Base-by-base conservation (phyloP, 2,113 vertebrate genomes). In the Pedetes capensis region DNA sequence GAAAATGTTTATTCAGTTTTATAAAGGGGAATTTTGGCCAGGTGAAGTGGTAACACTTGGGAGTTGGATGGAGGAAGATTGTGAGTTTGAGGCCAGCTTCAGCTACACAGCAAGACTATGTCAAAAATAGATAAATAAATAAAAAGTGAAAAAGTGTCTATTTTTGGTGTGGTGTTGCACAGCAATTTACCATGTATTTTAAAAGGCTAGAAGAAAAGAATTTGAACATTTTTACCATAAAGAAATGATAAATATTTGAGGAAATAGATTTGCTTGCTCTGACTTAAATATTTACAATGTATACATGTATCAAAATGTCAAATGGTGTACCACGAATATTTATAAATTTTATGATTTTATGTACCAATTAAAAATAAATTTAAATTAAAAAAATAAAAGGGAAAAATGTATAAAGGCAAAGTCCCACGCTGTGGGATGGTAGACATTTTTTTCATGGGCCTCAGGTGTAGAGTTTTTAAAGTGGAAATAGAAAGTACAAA, bases 1-100 rank as follows among this genome's bases (percentile, higher is more conserved):
- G 1, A 55, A 93, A 92, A 92, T 29, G 7, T 64, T 63, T 39
- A 47, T 59, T 88, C 87, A 22, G 61, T 93, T 84, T 92, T 91
- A 61, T 76, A 18, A 37, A 69, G 22, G 37, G 18, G 34, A 69
- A 17, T 39, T 71, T 71, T 39, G n/a, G 20, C 34, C 64, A n/a
- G n/a, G n/a, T n/a, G n/a, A n/a, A n/a, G n/a, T n/a, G n/a, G n/a
- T n/a, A n/a, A n/a, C n/a, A n/a, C n/a, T n/a, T n/a, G n/a, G n/a
- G n/a, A n/a, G n/a, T n/a, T n/a, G n/a, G n/a, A n/a, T n/a, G n/a
- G 34, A 68, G 64, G 13, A 37, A n/a, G n/a, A 68, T 37, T 37
- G 12, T 37, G 34, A 68, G 17, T 68, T 66, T 68, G 64, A 68
- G 64, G 64, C 13, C n/a, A 37, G 34, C 18, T n/a, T 68, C 34